Percentiles rank a stretch among this genome's conserved stretches.
Evolutionary conservation across 2,797 vertebrate species (phyloP).

Genomic region (Falco cherrug): DNA sequence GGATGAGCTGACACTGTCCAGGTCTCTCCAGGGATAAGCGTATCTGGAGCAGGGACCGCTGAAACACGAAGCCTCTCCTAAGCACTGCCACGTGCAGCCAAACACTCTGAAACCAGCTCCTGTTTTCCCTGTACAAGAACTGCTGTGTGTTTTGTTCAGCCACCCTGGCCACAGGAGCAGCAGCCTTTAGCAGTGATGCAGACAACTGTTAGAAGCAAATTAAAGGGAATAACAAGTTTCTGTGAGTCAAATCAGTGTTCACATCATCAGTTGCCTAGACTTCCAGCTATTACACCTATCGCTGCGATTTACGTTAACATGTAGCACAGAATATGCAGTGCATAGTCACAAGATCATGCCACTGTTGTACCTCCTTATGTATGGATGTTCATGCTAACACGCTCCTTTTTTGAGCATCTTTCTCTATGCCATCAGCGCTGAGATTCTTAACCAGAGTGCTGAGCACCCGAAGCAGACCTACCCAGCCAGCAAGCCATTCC

Average conservation of each 20-base stretch:
- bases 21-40: background rate
- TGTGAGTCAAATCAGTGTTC: background rate
- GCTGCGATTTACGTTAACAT: fast-evolving
- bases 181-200: background rate
- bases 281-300: background rate
- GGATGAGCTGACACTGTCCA: background rate
- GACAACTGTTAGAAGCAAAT: background rate
- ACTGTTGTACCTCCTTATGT: background rate
- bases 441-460: background rate
- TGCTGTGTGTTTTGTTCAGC: background rate
- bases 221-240: background rate
- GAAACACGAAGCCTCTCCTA: background rate
- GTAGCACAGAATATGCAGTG: background rate
- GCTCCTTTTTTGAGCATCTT: background rate
- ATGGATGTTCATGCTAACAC: background rate
- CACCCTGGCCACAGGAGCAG: background rate
- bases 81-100: background rate
- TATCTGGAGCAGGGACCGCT: background rate
- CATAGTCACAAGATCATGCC: background rate
- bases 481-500: background rate
- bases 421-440: background rate
- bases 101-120: fast-evolving
- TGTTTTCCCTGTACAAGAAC: background rate
- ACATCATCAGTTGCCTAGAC: background rate
- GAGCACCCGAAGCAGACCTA: background rate